These are phyloP conservation scores for Drosophila parabipectinata DNA, from an alignment of 1,140 invertebrate genomes.

Conservation along the genomic window DNA sequence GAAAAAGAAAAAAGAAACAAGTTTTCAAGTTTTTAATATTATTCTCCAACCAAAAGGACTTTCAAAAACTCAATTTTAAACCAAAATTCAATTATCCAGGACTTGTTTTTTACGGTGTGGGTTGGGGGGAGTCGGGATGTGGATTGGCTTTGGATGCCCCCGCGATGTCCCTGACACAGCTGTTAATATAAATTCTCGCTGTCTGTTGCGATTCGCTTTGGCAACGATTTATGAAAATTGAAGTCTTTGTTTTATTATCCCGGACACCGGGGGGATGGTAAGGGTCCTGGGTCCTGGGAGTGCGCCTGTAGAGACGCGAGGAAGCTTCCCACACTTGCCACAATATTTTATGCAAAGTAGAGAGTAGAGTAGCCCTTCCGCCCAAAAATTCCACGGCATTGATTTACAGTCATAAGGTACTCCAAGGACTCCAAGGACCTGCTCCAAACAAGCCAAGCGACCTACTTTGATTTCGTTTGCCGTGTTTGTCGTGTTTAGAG, in stretches of 20 bases:
- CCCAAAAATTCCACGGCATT: constrained; percentile 25
- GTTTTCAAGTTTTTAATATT: no score
- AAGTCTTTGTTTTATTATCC: constrained; percentile 76
- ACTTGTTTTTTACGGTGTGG: constrained; percentile 2
- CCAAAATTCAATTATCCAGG: neutral
- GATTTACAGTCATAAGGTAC: constrained; percentile 52
- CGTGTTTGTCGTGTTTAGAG: constrained; percentile 54
- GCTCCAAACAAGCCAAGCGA: constrained; percentile 4
- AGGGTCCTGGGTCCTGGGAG: no score
- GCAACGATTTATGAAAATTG: constrained; percentile 80
- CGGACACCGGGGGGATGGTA: constrained; percentile 6
- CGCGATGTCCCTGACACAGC: constrained; percentile 45
- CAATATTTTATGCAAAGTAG: constrained; percentile 76
- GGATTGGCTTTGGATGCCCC: no score
- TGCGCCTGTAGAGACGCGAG: neutral
- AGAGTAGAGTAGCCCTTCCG: neutral
- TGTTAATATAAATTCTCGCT: constrained; percentile 72
- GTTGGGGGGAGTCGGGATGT: neutral
- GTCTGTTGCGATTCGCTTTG: constrained; percentile 56
- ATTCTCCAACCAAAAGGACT: neutral
- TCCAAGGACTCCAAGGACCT: neutral
- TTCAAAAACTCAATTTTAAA: neutral
- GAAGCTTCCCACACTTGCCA: constrained; percentile 6
- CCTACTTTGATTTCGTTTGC: constrained; percentile 59
- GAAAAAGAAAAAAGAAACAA: no score